Conservation (phyloP, 2,113 vertebrate genomes). For the Cyanistes caeruleus region DNA sequence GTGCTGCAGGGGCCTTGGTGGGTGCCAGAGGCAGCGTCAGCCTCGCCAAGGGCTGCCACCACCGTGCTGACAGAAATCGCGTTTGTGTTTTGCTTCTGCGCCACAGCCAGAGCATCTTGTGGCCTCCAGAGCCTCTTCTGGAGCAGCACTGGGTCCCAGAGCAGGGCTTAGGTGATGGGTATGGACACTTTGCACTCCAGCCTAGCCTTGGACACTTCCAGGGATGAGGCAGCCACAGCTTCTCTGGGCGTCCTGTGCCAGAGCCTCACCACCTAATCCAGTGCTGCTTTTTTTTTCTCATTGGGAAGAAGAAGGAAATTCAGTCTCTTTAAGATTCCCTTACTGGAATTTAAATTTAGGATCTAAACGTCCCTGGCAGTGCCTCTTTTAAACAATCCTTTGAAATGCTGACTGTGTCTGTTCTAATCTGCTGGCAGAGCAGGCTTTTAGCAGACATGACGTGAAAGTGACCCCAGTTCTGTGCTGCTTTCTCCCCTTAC, state of each 20-base stretch:
- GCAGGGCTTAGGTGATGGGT: rapidly evolving
- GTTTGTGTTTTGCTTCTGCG: rapidly evolving
- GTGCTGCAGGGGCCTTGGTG: rapidly evolving
- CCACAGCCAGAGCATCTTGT: rapidly evolving
- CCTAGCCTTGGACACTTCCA: background rate
- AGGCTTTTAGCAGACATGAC: background rate
- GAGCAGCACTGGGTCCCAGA: background rate
- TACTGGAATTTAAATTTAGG: background rate
- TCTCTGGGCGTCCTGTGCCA: background rate
- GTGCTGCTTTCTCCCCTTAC: slow-evolving; percentile 18
- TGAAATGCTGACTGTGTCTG: background rate
- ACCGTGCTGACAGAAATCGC: rapidly evolving
- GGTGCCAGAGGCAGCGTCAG: rapidly evolving
- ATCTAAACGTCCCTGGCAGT: background rate
- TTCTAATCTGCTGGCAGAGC: background rate
- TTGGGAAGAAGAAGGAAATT: background rate
- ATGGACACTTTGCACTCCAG: rapidly evolving
- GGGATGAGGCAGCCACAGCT: background rate
- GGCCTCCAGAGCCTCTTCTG: background rate
- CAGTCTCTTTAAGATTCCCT: background rate
- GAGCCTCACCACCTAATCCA: background rate
- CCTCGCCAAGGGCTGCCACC: background rate
- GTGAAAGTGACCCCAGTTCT: background rate
- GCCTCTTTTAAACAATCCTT: background rate
- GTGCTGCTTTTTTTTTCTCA: background rate